Conservation (phyloP, 2,797 vertebrate species). For the Chelonia mydas region DNA sequence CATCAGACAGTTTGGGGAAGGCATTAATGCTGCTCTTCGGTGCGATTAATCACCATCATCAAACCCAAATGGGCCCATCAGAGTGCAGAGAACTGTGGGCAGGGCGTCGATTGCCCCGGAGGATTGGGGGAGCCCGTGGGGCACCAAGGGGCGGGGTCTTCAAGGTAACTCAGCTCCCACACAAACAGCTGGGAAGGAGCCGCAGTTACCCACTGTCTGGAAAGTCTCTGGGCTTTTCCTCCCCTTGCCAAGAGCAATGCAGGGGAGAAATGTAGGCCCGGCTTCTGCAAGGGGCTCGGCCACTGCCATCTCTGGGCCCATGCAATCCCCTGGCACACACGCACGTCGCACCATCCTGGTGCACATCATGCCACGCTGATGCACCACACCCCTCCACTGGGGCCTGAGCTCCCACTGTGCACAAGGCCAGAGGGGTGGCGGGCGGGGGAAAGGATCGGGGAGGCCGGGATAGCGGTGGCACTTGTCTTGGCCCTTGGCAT, state of each 20-base stretch:
- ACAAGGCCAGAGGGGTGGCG: background rate
- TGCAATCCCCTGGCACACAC: background rate
- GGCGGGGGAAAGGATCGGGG: background rate
- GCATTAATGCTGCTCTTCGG: background rate
- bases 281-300: background rate
- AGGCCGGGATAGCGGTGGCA: background rate
- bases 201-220: background rate
- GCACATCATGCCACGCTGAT: accelerated
- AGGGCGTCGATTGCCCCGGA: background rate
- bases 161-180: background rate
- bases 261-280: accelerated
- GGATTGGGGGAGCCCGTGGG: background rate
- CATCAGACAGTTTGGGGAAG: background rate
- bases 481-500: background rate
- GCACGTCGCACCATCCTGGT: accelerated
- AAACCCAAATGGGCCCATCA: accelerated
- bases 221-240: background rate
- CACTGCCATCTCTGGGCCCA: background rate
- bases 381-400: background rate
- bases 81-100: background rate
- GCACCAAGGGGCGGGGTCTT: no score
- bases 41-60: background rate
- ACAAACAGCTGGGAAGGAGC: background rate
- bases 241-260: accelerated
- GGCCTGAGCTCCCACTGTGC: background rate